phyloP scores from a whole-genome alignment of 2,888 invertebrate species.

The Tiphia femorata region DNA sequence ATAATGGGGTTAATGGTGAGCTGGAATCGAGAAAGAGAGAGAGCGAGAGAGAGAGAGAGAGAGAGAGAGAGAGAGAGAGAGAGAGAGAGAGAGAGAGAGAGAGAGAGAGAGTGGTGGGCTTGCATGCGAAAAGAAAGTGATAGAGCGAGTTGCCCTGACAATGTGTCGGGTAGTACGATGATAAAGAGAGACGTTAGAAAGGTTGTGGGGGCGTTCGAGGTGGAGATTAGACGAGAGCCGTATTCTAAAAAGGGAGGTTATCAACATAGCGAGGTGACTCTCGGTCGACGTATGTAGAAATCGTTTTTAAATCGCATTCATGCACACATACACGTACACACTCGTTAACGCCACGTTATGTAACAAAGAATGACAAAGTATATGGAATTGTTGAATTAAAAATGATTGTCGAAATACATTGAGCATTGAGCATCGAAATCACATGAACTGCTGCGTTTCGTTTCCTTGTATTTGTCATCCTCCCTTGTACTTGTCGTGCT shows the following conservation, averaged over 20 bases:
- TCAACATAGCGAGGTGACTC: too few relatives aligned
- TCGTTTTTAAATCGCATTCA: too few relatives aligned
- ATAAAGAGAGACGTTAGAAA: too few relatives aligned
- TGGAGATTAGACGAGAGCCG: too few relatives aligned
- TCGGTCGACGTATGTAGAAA: too few relatives aligned
- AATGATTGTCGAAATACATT: slow-evolving; percentile 60
- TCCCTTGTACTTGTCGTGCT: slow-evolving; percentile 7
- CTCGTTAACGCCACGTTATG: slow-evolving; percentile 56
- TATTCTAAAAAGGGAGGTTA: too few relatives aligned
- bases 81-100: neutral
- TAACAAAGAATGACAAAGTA: slow-evolving; percentile 52
- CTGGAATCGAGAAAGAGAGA: too few relatives aligned
- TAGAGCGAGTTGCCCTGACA: slow-evolving; percentile 4
- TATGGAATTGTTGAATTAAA: slow-evolving; percentile 59
- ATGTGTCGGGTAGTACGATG: slow-evolving; percentile 3
- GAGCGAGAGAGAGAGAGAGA: too few relatives aligned
- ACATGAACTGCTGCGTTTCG: slow-evolving; percentile 49
- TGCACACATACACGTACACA: too few relatives aligned
- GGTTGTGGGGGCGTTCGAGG: too few relatives aligned
- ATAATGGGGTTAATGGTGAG: too few relatives aligned
- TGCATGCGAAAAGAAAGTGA: neutral
- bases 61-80: neutral
- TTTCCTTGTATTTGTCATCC: slow-evolving; percentile 34
- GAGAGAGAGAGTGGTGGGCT: neutral
- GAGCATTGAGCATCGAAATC: slow-evolving; percentile 49